Conservation (phyloP, 2,888 invertebrate species). For the Dryomyza anilis region DNA sequence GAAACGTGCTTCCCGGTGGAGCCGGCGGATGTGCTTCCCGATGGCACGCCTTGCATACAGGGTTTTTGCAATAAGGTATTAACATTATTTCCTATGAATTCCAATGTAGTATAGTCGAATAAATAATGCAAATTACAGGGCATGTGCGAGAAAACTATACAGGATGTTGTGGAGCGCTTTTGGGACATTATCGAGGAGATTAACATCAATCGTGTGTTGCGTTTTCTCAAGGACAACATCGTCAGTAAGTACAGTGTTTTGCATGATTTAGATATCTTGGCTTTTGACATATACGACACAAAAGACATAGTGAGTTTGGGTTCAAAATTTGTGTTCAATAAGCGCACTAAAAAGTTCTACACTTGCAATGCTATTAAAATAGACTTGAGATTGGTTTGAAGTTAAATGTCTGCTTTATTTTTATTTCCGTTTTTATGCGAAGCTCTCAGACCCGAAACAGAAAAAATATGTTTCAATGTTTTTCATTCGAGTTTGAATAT, state of each 20-base stretch:
- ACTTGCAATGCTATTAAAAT: no score
- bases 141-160: slow-evolving; percentile 90
- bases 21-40: slow-evolving; percentile 85
- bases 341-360: no score
- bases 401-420: no score
- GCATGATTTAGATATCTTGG: not conserved
- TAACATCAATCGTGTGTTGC: slow-evolving; percentile 88
- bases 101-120: not conserved
- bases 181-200: slow-evolving; percentile 98
- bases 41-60: slow-evolving; percentile 95
- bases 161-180: slow-evolving; percentile 93
- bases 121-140: slow-evolving; percentile 67
- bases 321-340: no score
- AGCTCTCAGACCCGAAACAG: no score
- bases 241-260: slow-evolving; percentile 69
- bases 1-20: slow-evolving; percentile 91
- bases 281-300: not conserved
- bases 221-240: slow-evolving; percentile 89
- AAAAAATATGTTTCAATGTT: no score
- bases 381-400: no score
- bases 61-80: slow-evolving; percentile 92
- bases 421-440: no score
- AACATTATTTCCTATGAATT: not conserved
- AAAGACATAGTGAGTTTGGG: no score
- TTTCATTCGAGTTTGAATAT: no score